A percentile compares a stretch with the other conserved stretches of the same genome.
phyloP scores from a whole-genome alignment of 2,888 invertebrate genomes.

The Hemicrepidius hirtus region DNA sequence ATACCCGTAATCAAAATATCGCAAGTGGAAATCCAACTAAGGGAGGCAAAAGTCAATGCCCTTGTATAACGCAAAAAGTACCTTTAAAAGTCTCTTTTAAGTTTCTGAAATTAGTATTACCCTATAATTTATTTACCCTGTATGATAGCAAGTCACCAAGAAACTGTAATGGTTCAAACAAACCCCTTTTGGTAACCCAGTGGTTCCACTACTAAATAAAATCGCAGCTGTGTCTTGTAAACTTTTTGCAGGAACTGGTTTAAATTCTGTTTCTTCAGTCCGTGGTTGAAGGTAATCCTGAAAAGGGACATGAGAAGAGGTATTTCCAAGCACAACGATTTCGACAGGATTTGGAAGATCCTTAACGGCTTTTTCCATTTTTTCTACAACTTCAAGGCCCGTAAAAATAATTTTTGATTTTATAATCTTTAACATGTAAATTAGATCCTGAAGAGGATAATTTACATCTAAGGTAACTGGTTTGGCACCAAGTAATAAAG shows the following conservation, averaged over 20 bases:
- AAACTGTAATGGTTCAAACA: constrained; percentile 55
- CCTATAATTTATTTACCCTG: no score
- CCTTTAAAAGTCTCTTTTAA: constrained; percentile 4
- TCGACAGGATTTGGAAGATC: background rate
- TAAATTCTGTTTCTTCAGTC: constrained; percentile 51
- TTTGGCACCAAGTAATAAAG: constrained; percentile 70
- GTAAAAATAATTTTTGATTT: constrained; percentile 44
- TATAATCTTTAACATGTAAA: constrained; percentile 57
- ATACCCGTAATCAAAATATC: constrained; percentile 54
- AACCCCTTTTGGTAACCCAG: constrained; percentile 60
- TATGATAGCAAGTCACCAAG: background rate
- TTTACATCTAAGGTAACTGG: constrained; percentile 62
- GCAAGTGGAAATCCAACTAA: constrained; percentile 63
- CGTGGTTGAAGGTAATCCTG: constrained; percentile 11
- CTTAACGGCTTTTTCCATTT: constrained; percentile 22
- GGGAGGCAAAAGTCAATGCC: constrained; percentile 52
- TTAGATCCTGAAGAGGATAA: constrained; percentile 55
- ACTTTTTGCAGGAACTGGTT: constrained; percentile 43
- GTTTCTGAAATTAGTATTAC: no score
- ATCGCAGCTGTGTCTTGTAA: constrained; percentile 53
- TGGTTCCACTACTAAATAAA: constrained; percentile 61
- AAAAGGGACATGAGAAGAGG: constrained; percentile 46
- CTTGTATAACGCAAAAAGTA: background rate
- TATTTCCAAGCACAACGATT: constrained; percentile 41
- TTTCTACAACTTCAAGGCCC: background rate